Base-by-base conservation (phyloP, 1,140 invertebrate genomes). In the Heliconius melpomene region DNA sequence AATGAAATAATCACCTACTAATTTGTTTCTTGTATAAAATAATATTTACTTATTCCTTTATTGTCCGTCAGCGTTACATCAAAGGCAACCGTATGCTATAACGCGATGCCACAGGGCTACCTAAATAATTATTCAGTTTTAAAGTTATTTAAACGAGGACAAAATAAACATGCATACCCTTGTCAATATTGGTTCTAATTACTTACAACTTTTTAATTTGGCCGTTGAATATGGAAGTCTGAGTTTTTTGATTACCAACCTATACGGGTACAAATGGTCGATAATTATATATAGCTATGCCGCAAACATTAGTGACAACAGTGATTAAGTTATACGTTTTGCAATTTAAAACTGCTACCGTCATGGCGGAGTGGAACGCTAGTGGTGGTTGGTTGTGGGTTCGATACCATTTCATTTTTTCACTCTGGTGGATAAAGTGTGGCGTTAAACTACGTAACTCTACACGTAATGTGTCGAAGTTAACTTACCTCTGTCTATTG, bases 211-310 rank as follows among this genome's bases (percentile, higher is more conserved):
- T 75, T 78, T 72, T 79, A 79, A 82, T 82, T 79, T 79, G 75
- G 70, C 60, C 32, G 76, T 71, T 84, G 79, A 66, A 66, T 66
- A 66, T 66, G 77, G 74, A 80, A 79, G 76, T 79, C 72, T 72
- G 54, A 57, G 40, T n/a, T 81, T 66, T 81, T 77, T 81, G 74
- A 81, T 81, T 75, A 82, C 77, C 75, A 20, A 60, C 40, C 60
- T 76, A 77, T 78, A 80, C 52, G 13, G 75, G 79, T 7, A 13
- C 54, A 60, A 74, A 74, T 80, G 79, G 66, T 74, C 50, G 76
- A 54, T 66, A 80, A 81, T 81, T 78, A 81, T n/a, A 78, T 77
- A 82, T 80, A 84, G 82, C 84, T 83, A 86, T 80, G 60, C 32
- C 7, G 18, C 40, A 72, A 52, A 79, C 66, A 79, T 70, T 20